A percentile compares a stretch with the other conserved stretches of the same genome.
phyloP scores from a whole-genome alignment of 2,888 invertebrate genomes.

The Cephus sareptanus region DNA sequence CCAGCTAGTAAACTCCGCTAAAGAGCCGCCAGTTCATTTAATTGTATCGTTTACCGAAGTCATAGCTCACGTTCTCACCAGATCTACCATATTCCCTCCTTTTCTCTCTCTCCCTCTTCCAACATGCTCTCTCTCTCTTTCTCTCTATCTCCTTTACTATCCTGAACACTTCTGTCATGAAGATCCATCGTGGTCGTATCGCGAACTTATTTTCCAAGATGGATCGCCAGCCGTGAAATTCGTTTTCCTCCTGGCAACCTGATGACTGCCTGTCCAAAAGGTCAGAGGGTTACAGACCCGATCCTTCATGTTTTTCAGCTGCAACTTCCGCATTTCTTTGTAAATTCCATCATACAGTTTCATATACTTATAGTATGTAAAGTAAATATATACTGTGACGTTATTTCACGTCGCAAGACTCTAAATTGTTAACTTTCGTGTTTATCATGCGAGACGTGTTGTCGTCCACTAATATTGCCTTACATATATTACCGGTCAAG shows the following conservation, averaged over 20 bases:
- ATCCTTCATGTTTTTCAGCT: background rate
- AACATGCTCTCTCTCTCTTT: no score
- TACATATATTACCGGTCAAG: no score
- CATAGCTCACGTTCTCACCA: conserved; percentile 4
- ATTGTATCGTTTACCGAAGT: conserved; percentile 8
- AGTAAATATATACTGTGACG: no score
- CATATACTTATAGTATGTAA: no score
- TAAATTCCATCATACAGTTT: background rate
- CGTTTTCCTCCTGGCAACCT: background rate
- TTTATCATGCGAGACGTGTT: no score
- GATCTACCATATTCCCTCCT: background rate
- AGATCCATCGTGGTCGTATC: conserved; percentile 3
- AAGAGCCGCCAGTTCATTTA: conserved; percentile 7
- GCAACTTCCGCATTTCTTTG: background rate
- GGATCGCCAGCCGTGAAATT: conserved; percentile 1
- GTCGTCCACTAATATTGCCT: no score
- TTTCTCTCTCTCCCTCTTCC: background rate
- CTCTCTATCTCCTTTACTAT: background rate
- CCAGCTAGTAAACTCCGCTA: conserved; percentile 3
- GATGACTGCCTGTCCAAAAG: background rate
- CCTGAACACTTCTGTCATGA: background rate
- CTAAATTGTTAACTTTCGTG: no score
- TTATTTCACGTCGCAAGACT: no score
- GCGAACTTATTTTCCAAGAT: conserved; percentile 7
- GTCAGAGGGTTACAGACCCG: background rate